Base-by-base conservation (phyloP, 2,888 invertebrate genomes). In the Nomada fucata region DNA sequence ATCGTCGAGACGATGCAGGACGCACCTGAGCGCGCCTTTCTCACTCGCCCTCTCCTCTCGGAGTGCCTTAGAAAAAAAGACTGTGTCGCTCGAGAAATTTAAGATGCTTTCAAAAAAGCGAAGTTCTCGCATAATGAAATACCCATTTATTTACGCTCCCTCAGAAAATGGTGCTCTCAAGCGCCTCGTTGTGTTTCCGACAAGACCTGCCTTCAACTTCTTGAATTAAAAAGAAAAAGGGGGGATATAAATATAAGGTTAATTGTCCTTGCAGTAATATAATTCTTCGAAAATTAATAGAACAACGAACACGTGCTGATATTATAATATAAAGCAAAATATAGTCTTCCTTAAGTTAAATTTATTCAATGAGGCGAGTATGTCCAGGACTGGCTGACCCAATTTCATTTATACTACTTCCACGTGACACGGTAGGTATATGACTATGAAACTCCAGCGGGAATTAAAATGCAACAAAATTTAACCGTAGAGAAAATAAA, bases 51-150 rank as follows among this genome's bases (percentile, higher is more conserved):
- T 59, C 68, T 63, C 64, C 74, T 69, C 71, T 70, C 77, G 29
- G 79, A 87, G 82, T 82, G 72, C 78, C 74, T 61, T 53, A 23
- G 72, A 63, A 67, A 76, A 83, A 86, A 88, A 85, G 84, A 84
- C 79, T 87, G 87, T 85, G 87, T 84, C 86, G 86, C 79, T 52
- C 47, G 82, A 85, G 83, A 89, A 89, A 90, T 91, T 91, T 88
- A 89, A 85, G 85, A 75, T 71, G 85, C 89, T 86, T 90, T 86
- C 82, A 85, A 85, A 88, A 77, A 89, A 79, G 74, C 71, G 82
- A 65, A 64, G 73, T 77, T 72, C 69, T 74, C 69, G 82, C 69
- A 82, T 83, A 87, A 88, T 89, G 81, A 88, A 87, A 89, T 81
- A 82, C 65, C 75, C 68, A 68, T 78, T 76, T 73, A 79, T 77